Percentiles rank a stretch among this genome's conserved stretches.
Conservation (phyloP, 2,797 vertebrate genomes). For the Coregonus ussuriensis region DNA sequence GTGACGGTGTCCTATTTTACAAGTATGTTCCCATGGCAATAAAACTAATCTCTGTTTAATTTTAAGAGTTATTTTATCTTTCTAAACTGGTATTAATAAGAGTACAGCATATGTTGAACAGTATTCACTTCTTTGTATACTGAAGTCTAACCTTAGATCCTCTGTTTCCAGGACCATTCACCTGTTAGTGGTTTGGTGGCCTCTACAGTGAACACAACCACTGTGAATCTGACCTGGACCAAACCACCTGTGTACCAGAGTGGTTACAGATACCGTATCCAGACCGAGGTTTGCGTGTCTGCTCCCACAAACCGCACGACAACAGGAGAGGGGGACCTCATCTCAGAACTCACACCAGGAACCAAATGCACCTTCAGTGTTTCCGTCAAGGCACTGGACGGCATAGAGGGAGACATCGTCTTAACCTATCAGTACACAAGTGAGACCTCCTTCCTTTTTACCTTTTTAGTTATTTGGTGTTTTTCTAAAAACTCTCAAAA, state of each 20-base stretch:
- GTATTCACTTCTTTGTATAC: neutral
- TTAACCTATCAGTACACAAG: conserved; percentile 60
- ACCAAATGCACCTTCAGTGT: conserved; percentile 63
- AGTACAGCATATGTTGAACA: neutral
- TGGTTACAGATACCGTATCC: conserved; percentile 49
- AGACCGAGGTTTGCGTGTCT: conserved; percentile 26
- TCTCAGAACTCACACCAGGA: conserved; percentile 57
- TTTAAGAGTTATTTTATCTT: neutral
- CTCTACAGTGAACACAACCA: conserved; percentile 50
- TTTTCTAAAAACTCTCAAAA: neutral
- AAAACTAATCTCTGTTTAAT: neutral
- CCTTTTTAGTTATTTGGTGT: neutral
- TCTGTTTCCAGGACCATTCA: conserved; percentile 54
- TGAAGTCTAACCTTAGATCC: neutral
- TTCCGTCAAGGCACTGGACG: conserved; percentile 37
- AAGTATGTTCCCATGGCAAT: conserved; percentile 51
- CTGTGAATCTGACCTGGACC: conserved; percentile 42
- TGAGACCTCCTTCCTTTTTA: conserved; percentile 40
- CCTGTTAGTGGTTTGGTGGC: neutral
- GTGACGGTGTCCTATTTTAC: conserved; percentile 55
- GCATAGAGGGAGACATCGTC: conserved; percentile 29
- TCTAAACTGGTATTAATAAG: neutral
- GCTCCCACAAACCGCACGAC: neutral
- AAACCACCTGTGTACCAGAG: conserved; percentile 34
- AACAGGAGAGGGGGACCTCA: fast-evolving